Conservation (phyloP, 1,140 invertebrate genomes). For the Solenopsis fugax region DNA sequence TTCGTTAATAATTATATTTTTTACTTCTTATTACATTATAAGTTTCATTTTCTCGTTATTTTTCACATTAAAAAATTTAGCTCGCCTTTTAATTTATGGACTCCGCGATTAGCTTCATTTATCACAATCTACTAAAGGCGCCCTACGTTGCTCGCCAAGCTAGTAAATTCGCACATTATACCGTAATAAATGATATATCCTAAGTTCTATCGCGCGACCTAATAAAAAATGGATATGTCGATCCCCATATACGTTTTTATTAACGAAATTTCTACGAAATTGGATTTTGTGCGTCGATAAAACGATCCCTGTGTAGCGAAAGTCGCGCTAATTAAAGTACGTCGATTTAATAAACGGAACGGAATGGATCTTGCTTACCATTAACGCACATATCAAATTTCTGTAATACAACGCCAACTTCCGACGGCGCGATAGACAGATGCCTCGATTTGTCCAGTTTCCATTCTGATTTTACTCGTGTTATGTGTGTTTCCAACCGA, state of each 20-base stretch:
- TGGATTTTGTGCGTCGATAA: constrained; percentile 14
- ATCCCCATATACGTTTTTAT: neutral
- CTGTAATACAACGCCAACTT: neutral
- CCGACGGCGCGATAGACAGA: constrained; percentile 9
- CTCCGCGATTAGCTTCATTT: constrained; percentile 28
- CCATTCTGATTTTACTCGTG: neutral
- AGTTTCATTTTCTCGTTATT: neutral
- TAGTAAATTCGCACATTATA: neutral
- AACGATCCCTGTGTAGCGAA: neutral
- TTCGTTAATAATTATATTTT: constrained; percentile 7
- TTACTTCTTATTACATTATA: neutral
- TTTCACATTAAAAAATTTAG: constrained; percentile 1
- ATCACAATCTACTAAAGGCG: neutral
- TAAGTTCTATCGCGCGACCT: constrained; percentile 42
- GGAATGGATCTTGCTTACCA: neutral
- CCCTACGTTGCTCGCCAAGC: neutral
- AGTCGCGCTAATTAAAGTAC: constrained; percentile 6
- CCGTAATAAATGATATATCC: constrained; percentile 11
- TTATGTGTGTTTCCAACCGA: constrained; percentile 23
- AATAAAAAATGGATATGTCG: constrained; percentile 13
- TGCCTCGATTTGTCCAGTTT: constrained; percentile 31
- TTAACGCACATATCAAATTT: constrained; percentile 43
- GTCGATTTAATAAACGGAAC: constrained; percentile 13
- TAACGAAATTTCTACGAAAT: constrained; percentile 40
- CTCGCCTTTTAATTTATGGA: constrained; percentile 7